phyloP scores from a whole-genome alignment of 2,888 invertebrate genomes.

The Pseudococcus jackbeardsleyi region DNA sequence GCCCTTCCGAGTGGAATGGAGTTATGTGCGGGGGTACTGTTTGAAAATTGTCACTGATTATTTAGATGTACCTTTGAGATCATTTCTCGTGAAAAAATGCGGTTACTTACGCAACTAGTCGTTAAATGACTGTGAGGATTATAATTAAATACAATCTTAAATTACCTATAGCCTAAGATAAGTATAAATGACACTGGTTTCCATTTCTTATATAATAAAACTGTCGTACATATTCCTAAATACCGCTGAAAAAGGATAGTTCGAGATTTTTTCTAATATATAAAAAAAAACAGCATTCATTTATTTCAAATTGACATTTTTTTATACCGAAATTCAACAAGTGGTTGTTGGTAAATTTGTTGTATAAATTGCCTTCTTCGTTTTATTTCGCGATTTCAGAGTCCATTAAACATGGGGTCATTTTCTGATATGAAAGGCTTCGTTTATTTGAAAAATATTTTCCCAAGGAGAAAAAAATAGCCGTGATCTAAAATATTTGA shows the following conservation, averaged over 20 bases:
- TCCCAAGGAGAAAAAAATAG: neutral
- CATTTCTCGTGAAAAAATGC: neutral
- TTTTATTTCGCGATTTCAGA: neutral
- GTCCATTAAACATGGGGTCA: neutral
- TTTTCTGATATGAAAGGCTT: neutral
- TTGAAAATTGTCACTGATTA: neutral
- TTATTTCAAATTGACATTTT: neutral
- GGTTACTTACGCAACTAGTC: neutral
- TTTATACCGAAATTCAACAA: neutral
- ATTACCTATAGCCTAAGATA: neutral
- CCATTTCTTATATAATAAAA: neutral
- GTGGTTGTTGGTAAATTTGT: neutral
- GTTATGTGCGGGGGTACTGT: slow-evolving; percentile 82
- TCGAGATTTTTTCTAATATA: slow-evolving; percentile 18
- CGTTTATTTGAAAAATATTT: neutral
- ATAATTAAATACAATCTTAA: slow-evolving; percentile 10
- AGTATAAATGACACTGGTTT: neutral
- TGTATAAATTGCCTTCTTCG: neutral
- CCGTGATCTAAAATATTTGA: neutral
- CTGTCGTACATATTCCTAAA: neutral
- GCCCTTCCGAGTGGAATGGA: slow-evolving; percentile 78
- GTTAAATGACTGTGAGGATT: neutral
- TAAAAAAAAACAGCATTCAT: slow-evolving; percentile 46
- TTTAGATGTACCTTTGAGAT: neutral
- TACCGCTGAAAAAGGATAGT: slow-evolving; percentile 6